These are phyloP conservation scores for Suricata suricatta DNA, from an alignment of 2,113 vertebrate species.

Conservation along the genomic window DNA sequence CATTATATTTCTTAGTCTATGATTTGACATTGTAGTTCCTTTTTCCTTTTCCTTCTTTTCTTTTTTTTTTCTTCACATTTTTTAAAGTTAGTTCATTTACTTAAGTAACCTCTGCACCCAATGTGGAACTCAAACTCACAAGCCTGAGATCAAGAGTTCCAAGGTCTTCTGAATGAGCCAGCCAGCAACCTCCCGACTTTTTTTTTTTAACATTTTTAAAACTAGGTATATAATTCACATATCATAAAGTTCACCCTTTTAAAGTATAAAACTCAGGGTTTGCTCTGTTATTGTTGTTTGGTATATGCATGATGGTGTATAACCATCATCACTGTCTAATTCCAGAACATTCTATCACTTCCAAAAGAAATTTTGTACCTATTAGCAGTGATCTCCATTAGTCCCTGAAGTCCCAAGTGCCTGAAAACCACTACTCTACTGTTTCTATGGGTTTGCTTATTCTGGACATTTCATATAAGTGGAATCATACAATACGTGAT, in stretches of 20 bases:
- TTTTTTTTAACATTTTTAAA: not conserved
- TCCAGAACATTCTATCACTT: not conserved
- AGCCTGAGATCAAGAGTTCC: not conserved
- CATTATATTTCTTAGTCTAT: not conserved
- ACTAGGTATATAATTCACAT: not conserved
- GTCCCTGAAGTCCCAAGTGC: too few relatives aligned
- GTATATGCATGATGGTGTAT: not conserved
- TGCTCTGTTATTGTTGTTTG: not conserved
- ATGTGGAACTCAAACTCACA: not conserved
- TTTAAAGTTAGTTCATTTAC: not conserved
- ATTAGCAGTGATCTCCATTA: not conserved
- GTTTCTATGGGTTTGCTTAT: not conserved
- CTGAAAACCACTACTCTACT: not conserved
- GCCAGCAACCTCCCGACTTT: not conserved
- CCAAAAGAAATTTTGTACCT: not conserved
- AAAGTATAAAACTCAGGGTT: not conserved
- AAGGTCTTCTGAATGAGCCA: not conserved
- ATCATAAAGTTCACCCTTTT: not conserved
- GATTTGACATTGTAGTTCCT: not conserved
- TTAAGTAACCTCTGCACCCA: not conserved
- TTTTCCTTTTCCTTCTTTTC: not conserved
- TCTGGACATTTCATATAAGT: not conserved
- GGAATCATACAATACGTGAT: not conserved
- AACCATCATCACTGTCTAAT: not conserved
- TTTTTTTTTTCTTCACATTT: not conserved